Percentiles rank a stretch among this genome's conserved stretches.
Evolutionary conservation across 2,113 vertebrate genomes (phyloP).

Genomic region (Bambusicola thoracicus): DNA sequence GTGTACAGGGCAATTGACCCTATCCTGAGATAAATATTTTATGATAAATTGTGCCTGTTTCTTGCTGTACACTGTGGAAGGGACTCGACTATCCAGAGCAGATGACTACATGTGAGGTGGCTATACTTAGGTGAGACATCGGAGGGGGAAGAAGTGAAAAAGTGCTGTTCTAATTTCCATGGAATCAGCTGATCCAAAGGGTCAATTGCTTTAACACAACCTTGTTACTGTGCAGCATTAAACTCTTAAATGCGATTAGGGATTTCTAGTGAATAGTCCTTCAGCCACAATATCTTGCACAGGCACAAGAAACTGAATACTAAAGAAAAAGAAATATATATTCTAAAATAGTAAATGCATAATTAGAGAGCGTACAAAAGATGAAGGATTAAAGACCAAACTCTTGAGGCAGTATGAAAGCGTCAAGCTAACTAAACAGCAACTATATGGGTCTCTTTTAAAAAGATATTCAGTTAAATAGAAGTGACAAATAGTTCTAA

Average conservation of each 20-base stretch:
- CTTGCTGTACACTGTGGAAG: not conserved
- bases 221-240: conserved; percentile 4
- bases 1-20: not conserved
- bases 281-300: not conserved
- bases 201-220: conserved; percentile 26
- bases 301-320: not conserved
- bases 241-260: conserved; percentile 14
- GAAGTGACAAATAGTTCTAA: not conserved
- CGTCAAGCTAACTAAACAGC: not conserved
- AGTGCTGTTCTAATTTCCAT: conserved; percentile 15
- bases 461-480: not conserved
- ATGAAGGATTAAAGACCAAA: not conserved
- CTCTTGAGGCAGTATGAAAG: not conserved
- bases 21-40: conserved; percentile 10
- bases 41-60: conserved; percentile 12
- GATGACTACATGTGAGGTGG: not conserved
- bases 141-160: not conserved
- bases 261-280: not conserved
- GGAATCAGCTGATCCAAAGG: conserved; percentile 22
- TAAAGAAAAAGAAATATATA: not conserved
- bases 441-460: not conserved
- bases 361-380: not conserved
- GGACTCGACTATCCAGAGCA: not conserved
- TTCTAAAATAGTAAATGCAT: not conserved
- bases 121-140: not conserved